Conservation (phyloP, 2,888 invertebrate genomes). For the Cloeon dipterum region DNA sequence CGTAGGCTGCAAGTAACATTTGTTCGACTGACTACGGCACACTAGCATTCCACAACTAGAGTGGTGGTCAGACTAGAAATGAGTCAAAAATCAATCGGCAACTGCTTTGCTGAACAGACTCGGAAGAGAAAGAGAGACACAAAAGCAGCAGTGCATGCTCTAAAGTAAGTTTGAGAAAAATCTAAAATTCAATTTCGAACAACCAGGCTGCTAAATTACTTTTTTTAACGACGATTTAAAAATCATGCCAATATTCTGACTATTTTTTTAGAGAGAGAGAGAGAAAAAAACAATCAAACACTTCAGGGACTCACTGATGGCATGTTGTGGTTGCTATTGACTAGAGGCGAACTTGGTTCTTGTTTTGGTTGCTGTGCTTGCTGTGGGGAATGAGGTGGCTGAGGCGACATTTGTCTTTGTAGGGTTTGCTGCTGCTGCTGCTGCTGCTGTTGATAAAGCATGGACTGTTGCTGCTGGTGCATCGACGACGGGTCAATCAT, state of each 20-base stretch:
- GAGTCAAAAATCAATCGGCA: no score
- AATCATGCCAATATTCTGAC: background rate
- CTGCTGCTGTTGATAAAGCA: conserved; percentile 10
- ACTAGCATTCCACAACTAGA: no score
- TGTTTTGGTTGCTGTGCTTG: conserved; percentile 8
- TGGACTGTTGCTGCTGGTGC: conserved; percentile 9
- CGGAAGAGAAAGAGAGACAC: no score
- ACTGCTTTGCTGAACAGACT: no score
- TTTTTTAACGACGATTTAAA: background rate
- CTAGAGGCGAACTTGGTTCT: conserved; percentile 8
- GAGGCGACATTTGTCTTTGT: conserved; percentile 20
- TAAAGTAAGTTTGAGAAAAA: background rate
- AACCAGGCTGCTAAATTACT: background rate
- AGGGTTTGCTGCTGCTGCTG: conserved; percentile 26
- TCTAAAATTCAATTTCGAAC: background rate
- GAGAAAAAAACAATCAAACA: conserved; percentile 5
- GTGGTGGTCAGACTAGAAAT: no score
- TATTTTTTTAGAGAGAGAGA: no score
- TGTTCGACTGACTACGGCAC: no score
- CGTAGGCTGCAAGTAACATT: no score
- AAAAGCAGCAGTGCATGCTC: no score
- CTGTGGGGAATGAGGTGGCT: conserved; percentile 9
- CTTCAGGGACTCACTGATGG: conserved; percentile 8
- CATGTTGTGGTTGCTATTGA: conserved; percentile 10
- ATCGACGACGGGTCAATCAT: background rate